Evolutionary conservation across 2,888 invertebrate genomes (phyloP).

Genomic region (Apodemia duryi): DNA sequence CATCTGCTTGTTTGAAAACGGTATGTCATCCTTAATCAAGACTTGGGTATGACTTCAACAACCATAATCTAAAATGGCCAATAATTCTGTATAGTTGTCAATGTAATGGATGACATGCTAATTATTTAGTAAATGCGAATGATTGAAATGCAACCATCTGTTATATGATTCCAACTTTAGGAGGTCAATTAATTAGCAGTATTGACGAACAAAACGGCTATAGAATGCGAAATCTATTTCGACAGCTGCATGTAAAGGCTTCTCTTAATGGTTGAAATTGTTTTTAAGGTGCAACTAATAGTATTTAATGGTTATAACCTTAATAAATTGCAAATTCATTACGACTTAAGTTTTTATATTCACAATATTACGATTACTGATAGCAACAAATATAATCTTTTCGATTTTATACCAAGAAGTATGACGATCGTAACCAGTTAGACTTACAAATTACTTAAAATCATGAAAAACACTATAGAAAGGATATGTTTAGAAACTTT

Average conservation of each 20-base stretch:
- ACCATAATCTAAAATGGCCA: neutral
- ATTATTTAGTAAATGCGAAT: slow-evolving; percentile 8
- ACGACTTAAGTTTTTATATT: too few species aligned
- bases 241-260: neutral
- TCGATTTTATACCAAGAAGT: too few species aligned
- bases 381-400: too few species aligned
- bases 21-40: neutral
- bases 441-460: too few species aligned
- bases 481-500: too few species aligned
- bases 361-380: too few species aligned
- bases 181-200: slow-evolving; percentile 1
- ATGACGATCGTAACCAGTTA: too few species aligned
- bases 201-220: slow-evolving; percentile 5
- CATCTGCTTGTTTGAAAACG: too few species aligned
- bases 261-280: slow-evolving; percentile 4
- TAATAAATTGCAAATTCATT: neutral
- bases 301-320: neutral
- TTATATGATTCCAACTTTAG: neutral
- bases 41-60: neutral
- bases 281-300: slow-evolving; percentile 7
- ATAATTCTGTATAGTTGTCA: neutral
- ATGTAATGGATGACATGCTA: neutral
- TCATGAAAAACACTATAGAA: too few species aligned
- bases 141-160: slow-evolving; percentile 9
- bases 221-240: slow-evolving; percentile 10